Conservation (phyloP, 2,113 vertebrate species). For the Equus quagga region DNA sequence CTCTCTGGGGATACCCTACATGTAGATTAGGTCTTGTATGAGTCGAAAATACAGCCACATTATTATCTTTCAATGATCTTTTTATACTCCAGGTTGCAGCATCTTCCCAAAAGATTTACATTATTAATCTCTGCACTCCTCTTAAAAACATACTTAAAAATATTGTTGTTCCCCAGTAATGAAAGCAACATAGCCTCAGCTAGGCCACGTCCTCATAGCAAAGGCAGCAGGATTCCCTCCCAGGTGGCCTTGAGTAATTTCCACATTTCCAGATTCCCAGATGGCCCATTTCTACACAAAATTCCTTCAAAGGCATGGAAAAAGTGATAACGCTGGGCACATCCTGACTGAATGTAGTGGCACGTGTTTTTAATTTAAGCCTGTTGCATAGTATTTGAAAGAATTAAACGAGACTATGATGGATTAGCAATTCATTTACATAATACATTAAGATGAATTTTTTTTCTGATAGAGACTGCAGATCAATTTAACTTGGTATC, state of each 20-base stretch:
- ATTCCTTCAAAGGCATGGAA: background rate
- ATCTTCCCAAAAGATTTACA: constrained; percentile 61
- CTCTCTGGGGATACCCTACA: background rate
- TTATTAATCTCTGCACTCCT: constrained; percentile 58
- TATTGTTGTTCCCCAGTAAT: background rate
- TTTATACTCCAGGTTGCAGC: constrained; percentile 43
- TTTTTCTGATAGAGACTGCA: background rate
- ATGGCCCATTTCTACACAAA: background rate
- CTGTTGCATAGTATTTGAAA: background rate
- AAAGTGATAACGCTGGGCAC: background rate
- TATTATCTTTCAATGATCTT: constrained; percentile 58
- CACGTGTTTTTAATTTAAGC: background rate
- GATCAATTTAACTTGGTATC: constrained; percentile 25
- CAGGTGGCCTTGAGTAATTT: background rate
- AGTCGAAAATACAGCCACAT: background rate
- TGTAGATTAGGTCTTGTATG: constrained; percentile 29
- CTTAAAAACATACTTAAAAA: constrained; percentile 68
- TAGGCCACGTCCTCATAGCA: background rate
- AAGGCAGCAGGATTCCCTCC: background rate
- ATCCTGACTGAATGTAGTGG: background rate
- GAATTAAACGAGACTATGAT: background rate
- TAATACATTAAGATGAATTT: constrained; percentile 19
- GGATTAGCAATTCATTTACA: constrained; percentile 44
- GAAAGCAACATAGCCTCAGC: background rate
- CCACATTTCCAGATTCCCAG: background rate